Conservation (phyloP, 2,888 invertebrate species). For the Luperina nickerlii region DNA sequence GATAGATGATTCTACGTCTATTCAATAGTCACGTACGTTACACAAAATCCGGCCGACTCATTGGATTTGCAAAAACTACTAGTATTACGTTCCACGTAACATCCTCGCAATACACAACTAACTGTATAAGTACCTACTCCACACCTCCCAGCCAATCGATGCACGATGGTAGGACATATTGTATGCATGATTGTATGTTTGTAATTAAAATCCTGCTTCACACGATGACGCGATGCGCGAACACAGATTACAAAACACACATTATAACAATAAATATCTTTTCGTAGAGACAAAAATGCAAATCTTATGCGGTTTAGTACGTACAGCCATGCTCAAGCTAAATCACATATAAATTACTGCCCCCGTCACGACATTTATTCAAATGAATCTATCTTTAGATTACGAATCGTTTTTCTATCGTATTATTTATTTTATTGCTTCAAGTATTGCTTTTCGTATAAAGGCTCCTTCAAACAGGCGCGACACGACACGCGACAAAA, state of each 20-base stretch:
- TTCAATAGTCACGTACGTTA: slow-evolving; percentile 84
- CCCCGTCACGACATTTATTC: slow-evolving; percentile 78
- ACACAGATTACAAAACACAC: slow-evolving; percentile 71
- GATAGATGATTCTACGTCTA: slow-evolving; percentile 70
- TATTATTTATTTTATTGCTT: slow-evolving; percentile 63
- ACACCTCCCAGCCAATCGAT: slow-evolving; percentile 57
- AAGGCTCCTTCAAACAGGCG: too few relatives aligned
- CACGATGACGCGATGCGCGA: slow-evolving; percentile 60
- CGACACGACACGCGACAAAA: too few relatives aligned
- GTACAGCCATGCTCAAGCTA: slow-evolving; percentile 71
- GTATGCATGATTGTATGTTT: neutral
- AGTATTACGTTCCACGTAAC: slow-evolving; percentile 56
- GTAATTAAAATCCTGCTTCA: slow-evolving; percentile 71
- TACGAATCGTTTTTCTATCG: slow-evolving; percentile 67
- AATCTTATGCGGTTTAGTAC: slow-evolving; percentile 76
- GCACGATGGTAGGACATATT: slow-evolving; percentile 38
- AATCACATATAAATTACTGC: slow-evolving; percentile 76
- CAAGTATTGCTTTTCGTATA: slow-evolving; percentile 48
- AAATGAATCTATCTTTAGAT: slow-evolving; percentile 72
- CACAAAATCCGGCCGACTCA: slow-evolving; percentile 67
- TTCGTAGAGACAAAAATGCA: slow-evolving; percentile 79
- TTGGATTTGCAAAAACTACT: slow-evolving; percentile 69
- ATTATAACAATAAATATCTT: slow-evolving; percentile 65
- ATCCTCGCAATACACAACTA: slow-evolving; percentile 51
- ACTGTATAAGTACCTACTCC: slow-evolving; percentile 41